phyloP scores from a whole-genome alignment of 2,113 vertebrate species.

The Prochilodus magdalenae region DNA sequence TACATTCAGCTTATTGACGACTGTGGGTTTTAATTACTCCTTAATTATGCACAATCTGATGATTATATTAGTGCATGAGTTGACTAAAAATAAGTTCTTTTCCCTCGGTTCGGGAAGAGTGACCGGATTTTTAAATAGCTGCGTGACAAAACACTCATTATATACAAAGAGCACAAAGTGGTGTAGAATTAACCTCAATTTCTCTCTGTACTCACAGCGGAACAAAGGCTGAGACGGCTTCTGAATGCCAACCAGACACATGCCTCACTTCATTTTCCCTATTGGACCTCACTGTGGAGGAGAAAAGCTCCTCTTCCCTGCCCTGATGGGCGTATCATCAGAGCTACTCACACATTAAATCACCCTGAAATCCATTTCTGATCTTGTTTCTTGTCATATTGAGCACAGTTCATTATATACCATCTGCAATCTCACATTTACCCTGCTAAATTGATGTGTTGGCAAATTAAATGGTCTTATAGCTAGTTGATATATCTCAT shows the following conservation, averaged over 20 bases:
- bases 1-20: constrained; percentile 32
- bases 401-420: no score
- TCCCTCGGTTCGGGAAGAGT: background rate
- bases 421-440: no score
- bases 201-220: constrained; percentile 31
- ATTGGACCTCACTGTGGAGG: constrained; percentile 41
- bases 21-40: constrained; percentile 38
- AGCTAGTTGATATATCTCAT: no score
- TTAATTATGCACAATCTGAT: constrained; percentile 52
- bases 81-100: constrained; percentile 22
- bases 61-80: constrained; percentile 45
- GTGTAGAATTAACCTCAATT: constrained; percentile 54
- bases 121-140: constrained; percentile 49
- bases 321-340: constrained; percentile 29
- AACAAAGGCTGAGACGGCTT: constrained; percentile 50
- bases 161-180: constrained; percentile 49
- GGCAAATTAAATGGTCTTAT: no score
- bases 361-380: no score
- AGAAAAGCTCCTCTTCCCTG: constrained; percentile 45
- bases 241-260: constrained; percentile 56
- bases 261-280: constrained; percentile 53
- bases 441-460: no score
- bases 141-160: constrained; percentile 52
- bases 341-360: constrained; percentile 9
- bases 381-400: no score